phyloP scores from a whole-genome alignment of 2,113 vertebrate genomes.

The Atrichornis clamosus region DNA sequence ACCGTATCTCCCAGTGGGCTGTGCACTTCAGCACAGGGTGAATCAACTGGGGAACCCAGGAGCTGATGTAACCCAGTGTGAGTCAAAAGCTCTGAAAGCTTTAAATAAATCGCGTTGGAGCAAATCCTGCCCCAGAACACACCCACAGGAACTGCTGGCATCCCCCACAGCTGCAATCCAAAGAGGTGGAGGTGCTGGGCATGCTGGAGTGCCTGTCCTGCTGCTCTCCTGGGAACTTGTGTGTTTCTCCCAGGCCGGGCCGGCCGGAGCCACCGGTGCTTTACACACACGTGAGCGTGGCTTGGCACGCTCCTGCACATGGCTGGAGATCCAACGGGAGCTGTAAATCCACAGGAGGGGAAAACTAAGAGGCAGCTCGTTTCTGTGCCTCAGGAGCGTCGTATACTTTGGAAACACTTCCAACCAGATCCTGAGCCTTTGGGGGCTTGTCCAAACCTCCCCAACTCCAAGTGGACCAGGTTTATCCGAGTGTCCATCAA shows the following conservation, averaged over 20 bases:
- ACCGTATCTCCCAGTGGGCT: fast-evolving
- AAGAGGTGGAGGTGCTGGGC: background rate
- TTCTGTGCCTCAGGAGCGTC: background rate
- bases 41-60: background rate
- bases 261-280: fast-evolving
- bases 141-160: background rate
- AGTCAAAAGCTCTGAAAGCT: background rate
- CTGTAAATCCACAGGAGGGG: background rate
- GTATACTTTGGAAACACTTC: background rate
- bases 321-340: background rate
- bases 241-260: fast-evolving
- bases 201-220: fast-evolving
- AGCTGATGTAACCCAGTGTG: background rate
- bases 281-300: fast-evolving
- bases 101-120: fast-evolving
- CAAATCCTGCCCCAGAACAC: background rate
- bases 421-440: background rate
- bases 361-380: background rate
- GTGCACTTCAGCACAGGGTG: background rate
- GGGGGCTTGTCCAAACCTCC: background rate
- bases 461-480: background rate
- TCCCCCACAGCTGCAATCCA: fast-evolving
- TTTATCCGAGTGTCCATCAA: background rate
- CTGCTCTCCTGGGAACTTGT: background rate
- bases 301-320: background rate